Percentiles rank a stretch among this genome's conserved stretches.
Conservation (phyloP, 2,113 vertebrate species). For the Alaudala cheleensis region DNA sequence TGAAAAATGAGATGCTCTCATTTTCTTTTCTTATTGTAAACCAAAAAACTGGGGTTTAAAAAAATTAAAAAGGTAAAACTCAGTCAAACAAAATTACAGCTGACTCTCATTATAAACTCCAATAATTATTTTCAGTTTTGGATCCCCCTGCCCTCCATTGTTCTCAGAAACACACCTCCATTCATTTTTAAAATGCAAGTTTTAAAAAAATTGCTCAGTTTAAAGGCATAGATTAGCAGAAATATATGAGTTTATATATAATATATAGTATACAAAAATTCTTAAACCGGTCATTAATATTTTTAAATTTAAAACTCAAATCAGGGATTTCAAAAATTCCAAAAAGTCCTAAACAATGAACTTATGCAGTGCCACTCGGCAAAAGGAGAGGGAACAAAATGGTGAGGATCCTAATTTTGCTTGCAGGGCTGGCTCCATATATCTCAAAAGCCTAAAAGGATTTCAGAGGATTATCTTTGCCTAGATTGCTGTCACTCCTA, state of each 20-base stretch:
- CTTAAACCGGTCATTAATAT: neutral
- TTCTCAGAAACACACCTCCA: neutral
- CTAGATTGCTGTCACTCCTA: conserved; percentile 83
- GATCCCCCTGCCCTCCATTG: neutral
- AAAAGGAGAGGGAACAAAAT: conserved; percentile 15
- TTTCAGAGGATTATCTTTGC: conserved; percentile 85
- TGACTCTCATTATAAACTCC: neutral
- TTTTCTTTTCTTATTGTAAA: neutral
- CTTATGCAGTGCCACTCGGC: neutral
- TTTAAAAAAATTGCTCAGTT: neutral
- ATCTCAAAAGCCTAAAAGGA: conserved; percentile 79
- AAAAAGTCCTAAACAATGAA: neutral
- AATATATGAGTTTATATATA: neutral
- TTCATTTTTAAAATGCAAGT: neutral
- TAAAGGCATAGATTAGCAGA: neutral
- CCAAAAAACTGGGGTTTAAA: neutral
- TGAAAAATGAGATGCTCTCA: neutral
- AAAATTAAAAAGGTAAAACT: neutral
- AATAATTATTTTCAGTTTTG: neutral
- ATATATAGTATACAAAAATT: neutral
- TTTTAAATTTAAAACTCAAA: neutral
- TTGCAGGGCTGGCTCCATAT: conserved; percentile 27
- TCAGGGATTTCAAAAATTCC: neutral
- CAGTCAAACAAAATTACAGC: neutral
- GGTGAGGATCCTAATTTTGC: conserved; percentile 20